phyloP scores from a whole-genome alignment of 2,797 vertebrate species.

The Pipistrellus nathusii region DNA sequence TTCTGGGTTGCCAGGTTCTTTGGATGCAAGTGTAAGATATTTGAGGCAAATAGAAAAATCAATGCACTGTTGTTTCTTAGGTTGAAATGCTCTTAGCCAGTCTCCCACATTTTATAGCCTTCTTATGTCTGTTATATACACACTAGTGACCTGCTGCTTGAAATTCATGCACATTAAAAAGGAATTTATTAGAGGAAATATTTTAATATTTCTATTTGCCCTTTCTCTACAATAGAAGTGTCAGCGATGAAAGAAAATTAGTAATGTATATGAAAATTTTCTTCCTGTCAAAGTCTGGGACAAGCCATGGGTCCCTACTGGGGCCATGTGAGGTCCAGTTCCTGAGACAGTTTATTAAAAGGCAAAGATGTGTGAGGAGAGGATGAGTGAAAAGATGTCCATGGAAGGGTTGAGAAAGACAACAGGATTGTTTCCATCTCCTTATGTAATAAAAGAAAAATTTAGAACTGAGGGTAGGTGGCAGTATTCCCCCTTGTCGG shows the following conservation, averaged over 20 bases:
- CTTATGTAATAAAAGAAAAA: background rate
- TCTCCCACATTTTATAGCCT: background rate
- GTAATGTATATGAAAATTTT: no score
- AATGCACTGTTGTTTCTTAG: background rate
- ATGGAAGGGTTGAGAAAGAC: background rate
- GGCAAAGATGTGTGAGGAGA: background rate
- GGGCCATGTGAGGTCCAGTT: background rate
- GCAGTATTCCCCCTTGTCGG: background rate
- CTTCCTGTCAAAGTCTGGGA: no score
- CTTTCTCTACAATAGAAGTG: no score
- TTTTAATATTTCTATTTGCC: no score
- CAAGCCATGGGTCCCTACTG: no score
- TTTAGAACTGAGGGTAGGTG: background rate
- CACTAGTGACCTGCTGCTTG: no score
- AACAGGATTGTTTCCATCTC: background rate
- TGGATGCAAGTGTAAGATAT: background rate
- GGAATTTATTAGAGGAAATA: no score
- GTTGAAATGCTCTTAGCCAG: background rate
- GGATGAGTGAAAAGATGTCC: background rate
- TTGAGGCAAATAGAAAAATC: background rate
- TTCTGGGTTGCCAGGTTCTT: background rate
- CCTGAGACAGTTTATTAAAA: background rate
- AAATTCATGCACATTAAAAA: no score
- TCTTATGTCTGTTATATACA: background rate
- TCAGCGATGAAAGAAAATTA: no score